phyloP scores from a whole-genome alignment of 2,888 invertebrate genomes.

The Drosophila birchii region DNA sequence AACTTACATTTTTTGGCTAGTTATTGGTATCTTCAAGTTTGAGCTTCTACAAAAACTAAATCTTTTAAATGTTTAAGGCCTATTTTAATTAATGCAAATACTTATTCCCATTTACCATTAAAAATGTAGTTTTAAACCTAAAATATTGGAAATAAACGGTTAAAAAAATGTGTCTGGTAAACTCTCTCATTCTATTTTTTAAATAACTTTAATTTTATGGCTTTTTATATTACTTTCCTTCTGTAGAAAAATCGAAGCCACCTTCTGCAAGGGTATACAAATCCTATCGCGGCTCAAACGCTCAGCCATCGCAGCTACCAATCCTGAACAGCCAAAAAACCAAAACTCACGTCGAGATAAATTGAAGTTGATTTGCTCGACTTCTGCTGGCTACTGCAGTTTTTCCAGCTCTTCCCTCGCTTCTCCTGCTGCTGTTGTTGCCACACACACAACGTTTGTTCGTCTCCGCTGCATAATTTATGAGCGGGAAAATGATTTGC shows the following conservation, averaged over 20 bases:
- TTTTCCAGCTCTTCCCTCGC: slow-evolving; percentile 14
- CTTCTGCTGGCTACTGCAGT: slow-evolving; percentile 42
- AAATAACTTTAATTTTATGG: neutral
- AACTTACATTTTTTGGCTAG: too few relatives aligned
- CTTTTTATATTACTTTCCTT: neutral
- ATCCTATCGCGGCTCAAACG: slow-evolving; percentile 4
- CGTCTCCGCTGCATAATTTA: slow-evolving; percentile 63
- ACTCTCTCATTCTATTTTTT: too few relatives aligned
- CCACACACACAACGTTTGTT: slow-evolving; percentile 15
- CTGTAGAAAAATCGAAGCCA: neutral
- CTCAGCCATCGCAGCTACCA: slow-evolving; percentile 5
- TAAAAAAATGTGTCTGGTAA: too few relatives aligned
- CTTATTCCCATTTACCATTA: too few relatives aligned
- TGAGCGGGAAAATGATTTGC: slow-evolving; percentile 76
- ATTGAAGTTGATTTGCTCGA: slow-evolving; percentile 71
- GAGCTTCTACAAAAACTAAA: too few relatives aligned
- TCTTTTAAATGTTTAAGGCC: too few relatives aligned
- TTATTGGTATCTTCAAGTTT: too few relatives aligned
- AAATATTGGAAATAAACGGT: too few relatives aligned
- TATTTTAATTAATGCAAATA: too few relatives aligned
- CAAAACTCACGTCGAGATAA: slow-evolving; percentile 56
- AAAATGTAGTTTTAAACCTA: too few relatives aligned
- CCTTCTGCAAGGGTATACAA: neutral
- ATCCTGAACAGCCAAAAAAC: slow-evolving; percentile 9
- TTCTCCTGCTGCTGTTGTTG: slow-evolving; percentile 1